Base-by-base conservation (phyloP, 2,113 vertebrate species). In the Philantomba maxwellii region DNA sequence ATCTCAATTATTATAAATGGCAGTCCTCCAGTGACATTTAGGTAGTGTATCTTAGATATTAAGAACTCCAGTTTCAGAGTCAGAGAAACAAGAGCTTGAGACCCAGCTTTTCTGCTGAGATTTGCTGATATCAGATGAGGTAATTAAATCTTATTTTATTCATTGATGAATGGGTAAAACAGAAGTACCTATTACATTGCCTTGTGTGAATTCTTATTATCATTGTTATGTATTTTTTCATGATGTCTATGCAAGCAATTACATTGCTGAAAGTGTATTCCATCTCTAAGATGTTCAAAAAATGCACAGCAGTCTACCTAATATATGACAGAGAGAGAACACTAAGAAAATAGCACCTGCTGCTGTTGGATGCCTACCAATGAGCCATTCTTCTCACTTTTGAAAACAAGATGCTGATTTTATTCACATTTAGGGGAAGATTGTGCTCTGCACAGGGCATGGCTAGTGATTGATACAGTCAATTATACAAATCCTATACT, bases 1-100 rank as follows among this genome's bases (percentile, higher is more conserved):
- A 49, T 93, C 80, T 92, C 60, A 89, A 66, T 78, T 91, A 73
- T 51, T 87, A 30, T 70, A 95, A 96, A 28, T 80, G 45, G 30
- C 25, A 88, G 3, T 19, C 55, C 30, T 91, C 83, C 58, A 30
- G 14, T 81, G 49, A 66, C 4, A 66, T 93, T 95, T 84, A 39
- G 30, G 26, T 43, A 62, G 26, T 66, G 39, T 55, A 3, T 55
- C 49, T 84, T 53, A 45, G n/a, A 85, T 64, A 53, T 89, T 75
- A 91, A 80, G 15, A 95, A 84, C 30, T 58, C 15, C 7, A 33
- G 3, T 43, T 93, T 43, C 86, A 21, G 21, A 36, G n/a, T 91
- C 26, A 92, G 30, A 87, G 28, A 95, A 91, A 49, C 19, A 36
- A 19, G 16, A 82, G 3, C 55, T 62, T 47, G 36, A 80, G 15